These are phyloP conservation scores for Eriosoma lanigerum DNA, from an alignment of 1,140 invertebrate species.

Conservation along the genomic window DNA sequence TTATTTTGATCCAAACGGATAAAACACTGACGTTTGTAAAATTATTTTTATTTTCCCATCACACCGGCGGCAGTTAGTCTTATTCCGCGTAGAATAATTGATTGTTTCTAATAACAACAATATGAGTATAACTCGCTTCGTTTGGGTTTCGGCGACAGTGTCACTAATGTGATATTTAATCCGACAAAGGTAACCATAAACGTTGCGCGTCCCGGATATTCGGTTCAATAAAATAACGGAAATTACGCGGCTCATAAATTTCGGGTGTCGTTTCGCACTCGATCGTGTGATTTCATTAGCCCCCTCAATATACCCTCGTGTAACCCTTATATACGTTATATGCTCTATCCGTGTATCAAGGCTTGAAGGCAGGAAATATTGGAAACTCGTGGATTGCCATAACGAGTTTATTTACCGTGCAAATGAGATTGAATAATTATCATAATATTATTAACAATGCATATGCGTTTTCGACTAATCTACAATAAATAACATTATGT, in stretches of 20 bases:
- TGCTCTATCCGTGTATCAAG: background rate
- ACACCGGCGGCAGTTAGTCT: background rate
- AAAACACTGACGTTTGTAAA: background rate
- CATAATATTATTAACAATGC: too few relatives aligned
- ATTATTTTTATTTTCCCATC: background rate
- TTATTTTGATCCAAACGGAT: background rate
- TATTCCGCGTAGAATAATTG: too few relatives aligned
- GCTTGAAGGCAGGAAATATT: slow-evolving; percentile 17
- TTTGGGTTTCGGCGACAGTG: background rate
- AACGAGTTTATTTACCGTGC: background rate
- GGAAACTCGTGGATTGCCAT: background rate
- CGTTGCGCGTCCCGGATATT: background rate
- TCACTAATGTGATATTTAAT: background rate
- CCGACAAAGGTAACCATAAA: slow-evolving; percentile 12
- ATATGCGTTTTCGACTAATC: too few relatives aligned
- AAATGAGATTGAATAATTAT: background rate
- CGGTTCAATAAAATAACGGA: slow-evolving; percentile 38
- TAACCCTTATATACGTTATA: background rate
- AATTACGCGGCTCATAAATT: slow-evolving; percentile 48
- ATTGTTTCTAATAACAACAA: too few relatives aligned
- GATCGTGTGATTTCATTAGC: slow-evolving; percentile 50
- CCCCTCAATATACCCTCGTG: slow-evolving; percentile 22
- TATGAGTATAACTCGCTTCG: background rate
- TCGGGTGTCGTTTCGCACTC: slow-evolving; percentile 38
- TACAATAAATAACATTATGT: too few relatives aligned